Conservation (phyloP, 1,140 invertebrate genomes). For the Ceratoteleas bidentatus region DNA sequence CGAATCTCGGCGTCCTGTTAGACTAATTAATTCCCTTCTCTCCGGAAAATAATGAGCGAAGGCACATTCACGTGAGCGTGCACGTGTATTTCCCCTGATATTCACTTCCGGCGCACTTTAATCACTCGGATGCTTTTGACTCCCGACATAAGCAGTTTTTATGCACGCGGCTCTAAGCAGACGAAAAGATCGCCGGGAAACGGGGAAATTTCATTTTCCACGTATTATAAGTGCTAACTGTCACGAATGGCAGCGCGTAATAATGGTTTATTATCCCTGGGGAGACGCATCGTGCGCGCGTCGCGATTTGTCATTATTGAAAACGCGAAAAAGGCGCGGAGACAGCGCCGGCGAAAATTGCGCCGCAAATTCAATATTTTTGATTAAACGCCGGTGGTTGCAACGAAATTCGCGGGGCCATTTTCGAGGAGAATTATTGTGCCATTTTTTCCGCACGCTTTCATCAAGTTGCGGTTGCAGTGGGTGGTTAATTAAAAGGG, state of each 20-base stretch:
- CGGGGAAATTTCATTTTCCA: constrained; percentile 59
- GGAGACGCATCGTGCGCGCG: constrained; percentile 33
- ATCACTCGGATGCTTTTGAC: constrained; percentile 66
- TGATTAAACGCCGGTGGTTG: constrained; percentile 14
- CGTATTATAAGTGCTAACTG: constrained; percentile 53
- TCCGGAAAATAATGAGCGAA: constrained; percentile 62
- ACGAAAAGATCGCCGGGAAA: constrained; percentile 55
- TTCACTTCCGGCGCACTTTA: constrained; percentile 67
- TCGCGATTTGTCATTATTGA: constrained; percentile 50
- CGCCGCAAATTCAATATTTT: constrained; percentile 32
- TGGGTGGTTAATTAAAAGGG: too few species aligned
- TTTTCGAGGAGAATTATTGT: too few species aligned
- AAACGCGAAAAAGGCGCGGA: constrained; percentile 15
- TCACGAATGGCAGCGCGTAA: constrained; percentile 49
- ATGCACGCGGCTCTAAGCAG: constrained; percentile 60
- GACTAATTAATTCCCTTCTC: constrained; percentile 67
- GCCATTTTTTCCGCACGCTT: too few species aligned
- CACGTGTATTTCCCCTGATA: constrained; percentile 62
- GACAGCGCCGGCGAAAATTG: constrained; percentile 19
- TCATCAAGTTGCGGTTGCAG: too few species aligned
- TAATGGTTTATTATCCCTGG: constrained; percentile 58
- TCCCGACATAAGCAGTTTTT: constrained; percentile 62
- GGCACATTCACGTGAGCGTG: constrained; percentile 59
- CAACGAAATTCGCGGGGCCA: too few species aligned
- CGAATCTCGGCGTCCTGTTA: constrained; percentile 44